Evolutionary conservation across 2,888 invertebrate genomes (phyloP).

Genomic region (Apodemia zela): DNA sequence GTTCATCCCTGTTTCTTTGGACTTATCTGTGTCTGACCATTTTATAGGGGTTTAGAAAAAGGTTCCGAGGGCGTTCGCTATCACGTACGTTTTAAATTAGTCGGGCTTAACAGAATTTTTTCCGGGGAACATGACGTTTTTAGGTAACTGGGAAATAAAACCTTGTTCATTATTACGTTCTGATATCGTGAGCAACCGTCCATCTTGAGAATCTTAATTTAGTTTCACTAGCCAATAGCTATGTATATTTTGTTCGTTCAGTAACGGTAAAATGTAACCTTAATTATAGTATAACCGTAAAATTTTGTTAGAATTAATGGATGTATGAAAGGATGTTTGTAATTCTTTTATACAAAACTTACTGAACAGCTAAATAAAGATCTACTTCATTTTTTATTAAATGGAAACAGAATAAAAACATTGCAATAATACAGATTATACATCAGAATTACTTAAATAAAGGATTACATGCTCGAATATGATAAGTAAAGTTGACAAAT

Average conservation of each 20-base stretch:
- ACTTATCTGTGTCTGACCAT: slow-evolving; percentile 26
- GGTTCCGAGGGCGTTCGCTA: slow-evolving; percentile 41
- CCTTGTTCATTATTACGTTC: not conserved
- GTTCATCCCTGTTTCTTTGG: slow-evolving; percentile 23
- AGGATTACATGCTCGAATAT: too few species aligned
- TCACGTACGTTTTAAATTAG: slow-evolving; percentile 51
- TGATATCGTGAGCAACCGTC: not conserved
- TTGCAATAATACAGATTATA: too few species aligned
- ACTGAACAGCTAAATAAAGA: too few species aligned
- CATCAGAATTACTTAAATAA: too few species aligned
- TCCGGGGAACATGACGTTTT: not conserved
- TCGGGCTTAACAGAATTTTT: slow-evolving; percentile 28
- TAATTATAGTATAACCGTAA: too few species aligned
- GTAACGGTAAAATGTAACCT: too few species aligned
- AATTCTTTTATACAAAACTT: too few species aligned
- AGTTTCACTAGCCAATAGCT: not conserved
- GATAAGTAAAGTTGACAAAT: too few species aligned
- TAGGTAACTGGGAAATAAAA: not conserved
- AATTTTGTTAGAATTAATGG: too few species aligned
- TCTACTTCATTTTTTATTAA: too few species aligned
- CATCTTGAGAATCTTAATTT: not conserved
- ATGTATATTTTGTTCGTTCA: not conserved
- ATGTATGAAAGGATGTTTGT: too few species aligned
- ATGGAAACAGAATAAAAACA: too few species aligned
- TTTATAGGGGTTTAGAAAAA: slow-evolving; percentile 38